Evolutionary conservation across 2,113 vertebrate genomes (phyloP).

Genomic region (Hippocampus zosterae): DNA sequence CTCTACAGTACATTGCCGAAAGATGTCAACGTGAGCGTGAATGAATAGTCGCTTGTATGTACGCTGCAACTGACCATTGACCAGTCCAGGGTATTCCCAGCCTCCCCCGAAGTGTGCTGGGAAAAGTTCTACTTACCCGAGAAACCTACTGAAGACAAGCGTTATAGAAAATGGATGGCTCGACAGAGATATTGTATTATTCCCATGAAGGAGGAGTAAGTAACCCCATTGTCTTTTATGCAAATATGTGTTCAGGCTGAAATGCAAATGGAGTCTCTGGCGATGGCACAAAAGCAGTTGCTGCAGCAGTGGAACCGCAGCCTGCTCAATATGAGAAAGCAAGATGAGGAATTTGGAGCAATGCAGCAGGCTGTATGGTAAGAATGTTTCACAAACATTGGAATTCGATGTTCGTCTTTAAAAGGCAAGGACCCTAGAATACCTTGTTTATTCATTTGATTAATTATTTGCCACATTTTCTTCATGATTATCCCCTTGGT

Average conservation of each 20-base stretch:
- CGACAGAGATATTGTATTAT: neutral
- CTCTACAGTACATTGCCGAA: neutral
- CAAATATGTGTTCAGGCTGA: constrained; percentile 69
- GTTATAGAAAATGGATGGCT: neutral
- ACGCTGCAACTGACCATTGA: neutral
- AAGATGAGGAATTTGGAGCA: constrained; percentile 75
- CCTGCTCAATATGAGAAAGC: constrained; percentile 78
- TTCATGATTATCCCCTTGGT: neutral
- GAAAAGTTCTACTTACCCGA: neutral
- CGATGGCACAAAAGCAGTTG: constrained; percentile 76
- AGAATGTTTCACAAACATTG: constrained; percentile 7
- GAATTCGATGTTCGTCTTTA: neutral
- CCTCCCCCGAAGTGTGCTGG: neutral
- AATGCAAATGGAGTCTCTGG: constrained; percentile 78
- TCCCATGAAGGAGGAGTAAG: neutral
- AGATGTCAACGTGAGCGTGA: neutral
- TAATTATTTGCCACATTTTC: neutral
- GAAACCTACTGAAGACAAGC: neutral
- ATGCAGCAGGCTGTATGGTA: constrained; percentile 80
- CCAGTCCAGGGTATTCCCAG: neutral
- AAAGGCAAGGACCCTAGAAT: neutral
- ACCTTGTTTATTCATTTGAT: too few species aligned
- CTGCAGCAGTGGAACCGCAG: constrained; percentile 84
- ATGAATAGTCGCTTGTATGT: neutral
- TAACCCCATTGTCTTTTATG: neutral